Evolutionary conservation across 1,140 invertebrate genomes (phyloP).

Genomic region (Phymorhynchus buccinoides): DNA sequence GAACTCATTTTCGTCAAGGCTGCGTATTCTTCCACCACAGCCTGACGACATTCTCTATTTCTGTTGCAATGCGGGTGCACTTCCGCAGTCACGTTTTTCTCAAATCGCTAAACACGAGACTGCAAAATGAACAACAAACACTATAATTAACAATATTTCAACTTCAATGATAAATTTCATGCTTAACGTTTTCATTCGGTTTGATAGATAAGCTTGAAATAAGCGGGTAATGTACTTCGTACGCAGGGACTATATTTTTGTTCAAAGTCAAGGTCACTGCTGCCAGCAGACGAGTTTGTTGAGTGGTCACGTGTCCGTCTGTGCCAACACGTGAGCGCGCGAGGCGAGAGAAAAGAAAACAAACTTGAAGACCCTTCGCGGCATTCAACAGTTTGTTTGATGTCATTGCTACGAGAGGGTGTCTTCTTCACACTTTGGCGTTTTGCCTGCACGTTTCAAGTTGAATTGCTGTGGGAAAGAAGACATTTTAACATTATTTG

Average conservation of each 20-base stretch:
- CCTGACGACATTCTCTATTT: too few relatives aligned
- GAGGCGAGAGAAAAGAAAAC: conserved; percentile 7
- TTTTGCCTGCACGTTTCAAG: too few relatives aligned
- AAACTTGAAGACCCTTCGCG: not conserved
- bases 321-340: conserved; percentile 21
- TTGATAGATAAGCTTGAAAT: not conserved
- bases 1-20: too few relatives aligned
- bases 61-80: not conserved
- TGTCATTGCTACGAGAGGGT: too few relatives aligned
- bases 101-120: conserved; percentile 19
- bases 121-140: not conserved
- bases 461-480: too few relatives aligned
- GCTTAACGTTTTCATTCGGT: not conserved
- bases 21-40: too few relatives aligned
- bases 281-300: not conserved
- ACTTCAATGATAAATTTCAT: not conserved
- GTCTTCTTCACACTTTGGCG: too few relatives aligned
- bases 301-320: conserved; percentile 16
- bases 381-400: not conserved
- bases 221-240: not conserved
- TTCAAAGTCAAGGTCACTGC: conserved; percentile 31
- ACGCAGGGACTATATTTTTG: conserved; percentile 8
- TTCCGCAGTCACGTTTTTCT: conserved; percentile 24
- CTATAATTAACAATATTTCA: not conserved
- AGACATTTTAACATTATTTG: too few relatives aligned